Percentiles rank a stretch among this genome's conserved stretches.
Conservation (phyloP, 2,797 vertebrate species). For the Capromys pilorides region DNA sequence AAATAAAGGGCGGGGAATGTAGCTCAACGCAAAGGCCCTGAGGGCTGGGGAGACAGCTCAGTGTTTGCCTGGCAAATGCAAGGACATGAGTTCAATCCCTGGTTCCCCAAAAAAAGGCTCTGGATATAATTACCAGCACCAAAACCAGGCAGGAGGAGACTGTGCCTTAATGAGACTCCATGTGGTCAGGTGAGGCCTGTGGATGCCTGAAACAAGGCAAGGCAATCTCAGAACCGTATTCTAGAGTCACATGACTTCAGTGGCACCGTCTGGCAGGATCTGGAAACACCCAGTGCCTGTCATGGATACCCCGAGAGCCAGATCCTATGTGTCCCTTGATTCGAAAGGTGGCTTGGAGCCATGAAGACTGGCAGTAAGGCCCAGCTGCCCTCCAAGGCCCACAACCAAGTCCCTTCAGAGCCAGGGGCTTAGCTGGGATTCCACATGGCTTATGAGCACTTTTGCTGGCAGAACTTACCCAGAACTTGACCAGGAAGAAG, state of each 20-base stretch:
- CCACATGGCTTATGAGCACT: not conserved
- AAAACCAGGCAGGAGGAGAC: not conserved
- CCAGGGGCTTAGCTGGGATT: not conserved
- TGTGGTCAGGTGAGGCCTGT: not conserved
- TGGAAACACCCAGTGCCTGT: not conserved
- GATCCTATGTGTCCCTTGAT: not conserved
- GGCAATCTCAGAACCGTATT: not conserved
- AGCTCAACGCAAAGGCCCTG: not conserved
- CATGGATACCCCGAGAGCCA: not conserved
- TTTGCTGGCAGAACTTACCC: constrained; percentile 73
- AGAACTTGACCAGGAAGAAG: constrained; percentile 85
- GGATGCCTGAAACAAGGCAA: not conserved
- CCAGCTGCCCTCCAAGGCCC: not conserved
- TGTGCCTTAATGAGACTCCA: not conserved
- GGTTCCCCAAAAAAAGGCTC: not conserved
- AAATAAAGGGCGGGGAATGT: not conserved
- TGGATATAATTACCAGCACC: not conserved
- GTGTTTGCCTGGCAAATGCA: too few relatives aligned
- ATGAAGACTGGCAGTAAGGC: not conserved
- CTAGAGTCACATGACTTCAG: not conserved
- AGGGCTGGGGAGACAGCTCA: too few relatives aligned
- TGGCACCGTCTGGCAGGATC: not conserved
- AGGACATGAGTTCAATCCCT: too few relatives aligned
- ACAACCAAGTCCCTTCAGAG: not conserved
- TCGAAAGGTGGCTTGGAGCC: not conserved